Evolutionary conservation across 2,113 vertebrate species (phyloP).

Genomic region (Myrmophylax atrothorax): DNA sequence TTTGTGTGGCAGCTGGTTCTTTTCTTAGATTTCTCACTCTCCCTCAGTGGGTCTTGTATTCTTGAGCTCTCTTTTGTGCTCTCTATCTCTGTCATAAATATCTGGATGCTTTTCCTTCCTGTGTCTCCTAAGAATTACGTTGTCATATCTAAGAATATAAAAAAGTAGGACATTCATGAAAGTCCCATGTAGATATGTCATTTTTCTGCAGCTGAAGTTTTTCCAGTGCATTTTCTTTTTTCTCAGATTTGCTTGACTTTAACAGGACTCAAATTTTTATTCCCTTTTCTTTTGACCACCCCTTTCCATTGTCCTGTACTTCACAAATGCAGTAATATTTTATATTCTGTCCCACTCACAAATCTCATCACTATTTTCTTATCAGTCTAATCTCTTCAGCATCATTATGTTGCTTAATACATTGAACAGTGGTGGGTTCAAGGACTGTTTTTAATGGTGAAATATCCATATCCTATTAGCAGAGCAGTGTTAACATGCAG

Average conservation of each 20-base stretch:
- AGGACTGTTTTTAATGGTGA: not conserved
- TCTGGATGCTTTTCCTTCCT: not conserved
- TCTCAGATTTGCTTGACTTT: not conserved
- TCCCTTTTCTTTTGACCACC: fast-evolving
- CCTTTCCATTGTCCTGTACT: not conserved
- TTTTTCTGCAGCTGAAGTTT: not conserved
- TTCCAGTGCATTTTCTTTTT: not conserved
- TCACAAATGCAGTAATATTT: not conserved
- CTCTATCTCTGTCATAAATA: not conserved
- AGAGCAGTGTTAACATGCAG: not conserved
- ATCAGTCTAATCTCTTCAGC: not conserved
- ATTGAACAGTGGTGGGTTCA: not conserved
- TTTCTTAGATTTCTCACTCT: not conserved
- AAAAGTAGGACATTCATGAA: not conserved
- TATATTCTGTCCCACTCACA: not conserved
- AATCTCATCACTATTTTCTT: not conserved
- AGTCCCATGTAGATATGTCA: not conserved
- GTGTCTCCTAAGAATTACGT: not conserved
- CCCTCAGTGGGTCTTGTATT: not conserved
- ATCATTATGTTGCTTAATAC: not conserved
- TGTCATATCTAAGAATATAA: not conserved
- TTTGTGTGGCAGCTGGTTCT: not conserved
- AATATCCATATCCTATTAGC: not conserved
- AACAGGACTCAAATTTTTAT: fast-evolving
- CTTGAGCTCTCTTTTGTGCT: not conserved